phyloP scores from a whole-genome alignment of 2,113 vertebrate species.

The Desmodus rotundus region DNA sequence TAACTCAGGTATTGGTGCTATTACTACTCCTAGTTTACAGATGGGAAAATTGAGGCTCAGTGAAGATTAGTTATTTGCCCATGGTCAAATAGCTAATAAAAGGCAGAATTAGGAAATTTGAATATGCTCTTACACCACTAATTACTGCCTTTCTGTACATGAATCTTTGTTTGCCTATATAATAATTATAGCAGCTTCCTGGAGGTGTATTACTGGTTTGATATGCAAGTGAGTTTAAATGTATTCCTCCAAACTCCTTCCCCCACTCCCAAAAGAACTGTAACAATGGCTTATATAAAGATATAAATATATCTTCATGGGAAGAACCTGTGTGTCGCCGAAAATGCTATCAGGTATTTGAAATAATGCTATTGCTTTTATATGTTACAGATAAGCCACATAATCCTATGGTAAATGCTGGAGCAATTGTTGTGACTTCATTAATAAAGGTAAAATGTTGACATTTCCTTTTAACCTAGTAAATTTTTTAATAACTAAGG shows the following conservation, averaged over 20 bases:
- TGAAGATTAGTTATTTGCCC: neutral
- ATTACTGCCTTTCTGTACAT: neutral
- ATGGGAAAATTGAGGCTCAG: neutral
- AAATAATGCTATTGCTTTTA: neutral
- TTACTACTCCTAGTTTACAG: neutral
- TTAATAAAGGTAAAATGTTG: conserved; percentile 94
- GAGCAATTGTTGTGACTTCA: conserved; percentile 97
- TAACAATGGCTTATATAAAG: neutral
- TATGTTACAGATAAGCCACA: conserved; percentile 93
- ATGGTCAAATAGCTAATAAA: neutral
- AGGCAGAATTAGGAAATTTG: neutral
- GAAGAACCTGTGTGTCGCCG: neutral
- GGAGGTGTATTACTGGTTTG: neutral
- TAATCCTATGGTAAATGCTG: conserved; percentile 99
- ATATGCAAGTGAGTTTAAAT: neutral
- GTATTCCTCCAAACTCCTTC: neutral
- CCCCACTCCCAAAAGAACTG: neutral
- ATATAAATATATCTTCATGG: neutral
- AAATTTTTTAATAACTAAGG: conserved; percentile 26
- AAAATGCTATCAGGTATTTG: neutral
- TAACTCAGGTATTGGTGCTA: neutral
- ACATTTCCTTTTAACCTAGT: conserved; percentile 72
- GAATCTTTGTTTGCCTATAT: neutral
- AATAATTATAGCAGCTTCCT: neutral
- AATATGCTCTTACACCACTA: neutral